These are phyloP conservation scores for Athrips mouffetella DNA, from an alignment of 2,888 invertebrate genomes.

Conservation along the genomic window DNA sequence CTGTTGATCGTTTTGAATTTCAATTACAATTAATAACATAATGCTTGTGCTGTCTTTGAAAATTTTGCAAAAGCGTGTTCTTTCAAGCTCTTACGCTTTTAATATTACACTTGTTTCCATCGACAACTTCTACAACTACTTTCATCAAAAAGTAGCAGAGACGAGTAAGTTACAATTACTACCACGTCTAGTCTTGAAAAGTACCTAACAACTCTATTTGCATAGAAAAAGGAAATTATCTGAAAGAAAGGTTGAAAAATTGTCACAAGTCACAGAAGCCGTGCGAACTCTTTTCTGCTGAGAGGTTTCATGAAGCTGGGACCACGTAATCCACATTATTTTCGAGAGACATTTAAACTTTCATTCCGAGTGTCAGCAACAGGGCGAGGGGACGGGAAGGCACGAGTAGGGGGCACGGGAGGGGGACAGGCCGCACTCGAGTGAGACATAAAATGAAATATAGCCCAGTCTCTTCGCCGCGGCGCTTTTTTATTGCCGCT, in stretches of 20 bases:
- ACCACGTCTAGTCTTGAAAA: no score
- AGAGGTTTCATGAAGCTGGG: conserved; percentile 32
- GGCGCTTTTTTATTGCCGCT: conserved; percentile 67
- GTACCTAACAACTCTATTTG: conserved; percentile 1
- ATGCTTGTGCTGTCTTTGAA: no score
- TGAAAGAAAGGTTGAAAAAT: conserved; percentile 21
- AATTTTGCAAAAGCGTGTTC: no score
- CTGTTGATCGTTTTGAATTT: no score
- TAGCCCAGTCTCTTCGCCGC: conserved; percentile 49
- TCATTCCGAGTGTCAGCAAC: conserved; percentile 59
- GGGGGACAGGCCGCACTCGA: conserved; percentile 30
- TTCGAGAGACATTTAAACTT: conserved; percentile 65
- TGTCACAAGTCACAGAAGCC: conserved; percentile 32
- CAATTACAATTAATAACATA: no score
- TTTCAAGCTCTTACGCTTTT: no score
- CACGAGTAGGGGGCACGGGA: no score
- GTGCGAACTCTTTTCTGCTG: conserved; percentile 7
- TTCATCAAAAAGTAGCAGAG: neutral
- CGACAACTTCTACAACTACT: no score
- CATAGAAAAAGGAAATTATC: conserved; percentile 4
- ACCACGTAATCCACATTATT: conserved; percentile 62
- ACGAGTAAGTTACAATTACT: neutral
- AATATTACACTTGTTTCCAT: no score
- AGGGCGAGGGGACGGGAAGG: conserved; percentile 26
- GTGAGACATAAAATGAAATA: conserved; percentile 64